Base-by-base conservation (phyloP, 2,113 vertebrate genomes). In the Gallinago paraguaiae region DNA sequence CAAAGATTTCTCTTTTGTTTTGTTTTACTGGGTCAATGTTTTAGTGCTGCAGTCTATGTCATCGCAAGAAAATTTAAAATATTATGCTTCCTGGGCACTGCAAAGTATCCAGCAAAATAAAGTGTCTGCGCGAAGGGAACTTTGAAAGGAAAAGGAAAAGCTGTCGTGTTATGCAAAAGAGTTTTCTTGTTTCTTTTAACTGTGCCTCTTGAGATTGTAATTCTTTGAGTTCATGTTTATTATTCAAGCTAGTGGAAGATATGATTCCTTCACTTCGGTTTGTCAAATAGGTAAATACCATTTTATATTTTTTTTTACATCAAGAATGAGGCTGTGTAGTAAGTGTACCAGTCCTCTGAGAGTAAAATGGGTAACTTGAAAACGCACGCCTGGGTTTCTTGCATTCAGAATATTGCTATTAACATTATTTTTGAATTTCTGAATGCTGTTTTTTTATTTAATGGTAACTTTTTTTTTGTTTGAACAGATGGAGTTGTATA, bases 201-300 rank as follows among this genome's bases (percentile, higher is more conserved):
- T 82, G 69, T 54, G 46, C 93, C 88, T 95, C 96, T 41, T 81
- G 86, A 68, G 90, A 80, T 93, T 86, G 22, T 53, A 75, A 72
- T 75, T 75, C 68, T 87, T 77, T 92, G 83, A 63, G 74, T 93
- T 88, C 59, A 41, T 70, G 50, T 91, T 96, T 95, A 90, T 85
- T 53, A 95, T 92, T 91, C 77, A 81, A 54, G 86, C 77, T 75
- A 70, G 71, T 77, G 86, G 79, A 81, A 74, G 87, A 37, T 30
- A 69, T 9, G 56, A 75, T 37, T 75, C 77, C 78, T 68, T 95
- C 79, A 31, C 74, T 92, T 80, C 15, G 6, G 35, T 67, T 74
- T 92, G 77, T 57, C 92, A 86, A 74, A 75, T 88, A 96, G 59
- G 51, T 95, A 85, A 96, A 80, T 54, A 92, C 14, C 39, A 14